phyloP scores from a whole-genome alignment of 2,888 invertebrate species.

The Eupithecia exiguata region DNA sequence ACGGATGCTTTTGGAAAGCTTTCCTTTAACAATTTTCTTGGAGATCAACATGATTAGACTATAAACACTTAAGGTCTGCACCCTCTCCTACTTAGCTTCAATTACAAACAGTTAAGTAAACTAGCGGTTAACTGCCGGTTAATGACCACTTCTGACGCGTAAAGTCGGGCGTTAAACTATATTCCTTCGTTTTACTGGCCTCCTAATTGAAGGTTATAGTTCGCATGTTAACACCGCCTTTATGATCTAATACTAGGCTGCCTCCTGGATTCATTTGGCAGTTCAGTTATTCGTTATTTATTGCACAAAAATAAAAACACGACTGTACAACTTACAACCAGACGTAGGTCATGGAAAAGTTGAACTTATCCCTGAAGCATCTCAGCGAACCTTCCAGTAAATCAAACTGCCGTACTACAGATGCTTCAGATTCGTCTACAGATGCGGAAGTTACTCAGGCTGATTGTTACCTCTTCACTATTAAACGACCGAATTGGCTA shows the following conservation, averaged over 20 bases:
- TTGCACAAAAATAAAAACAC: background rate
- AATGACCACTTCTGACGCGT: slow-evolving; percentile 30
- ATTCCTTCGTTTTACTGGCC: slow-evolving; percentile 39
- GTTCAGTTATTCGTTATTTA: background rate
- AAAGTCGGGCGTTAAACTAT: slow-evolving; percentile 36
- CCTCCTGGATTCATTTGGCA: background rate
- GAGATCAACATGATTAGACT: background rate
- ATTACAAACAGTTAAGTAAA: slow-evolving; percentile 30
- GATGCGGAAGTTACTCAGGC: background rate
- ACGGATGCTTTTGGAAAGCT: too few relatives aligned
- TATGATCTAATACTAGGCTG: slow-evolving; percentile 18
- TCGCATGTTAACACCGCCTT: slow-evolving; percentile 28
- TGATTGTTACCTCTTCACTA: background rate
- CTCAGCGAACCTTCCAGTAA: background rate
- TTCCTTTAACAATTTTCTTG: too few relatives aligned
- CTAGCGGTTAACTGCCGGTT: slow-evolving; percentile 26
- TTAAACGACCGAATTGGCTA: background rate
- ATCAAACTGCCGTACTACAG: background rate
- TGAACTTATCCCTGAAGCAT: background rate
- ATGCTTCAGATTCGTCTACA: background rate
- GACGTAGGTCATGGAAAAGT: background rate
- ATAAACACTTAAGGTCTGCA: background rate
- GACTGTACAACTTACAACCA: background rate
- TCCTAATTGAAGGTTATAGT: slow-evolving; percentile 44
- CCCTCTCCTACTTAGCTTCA: slow-evolving; percentile 21